Conservation (phyloP, 2,113 vertebrate genomes). For the Corydoras sp. region DNA sequence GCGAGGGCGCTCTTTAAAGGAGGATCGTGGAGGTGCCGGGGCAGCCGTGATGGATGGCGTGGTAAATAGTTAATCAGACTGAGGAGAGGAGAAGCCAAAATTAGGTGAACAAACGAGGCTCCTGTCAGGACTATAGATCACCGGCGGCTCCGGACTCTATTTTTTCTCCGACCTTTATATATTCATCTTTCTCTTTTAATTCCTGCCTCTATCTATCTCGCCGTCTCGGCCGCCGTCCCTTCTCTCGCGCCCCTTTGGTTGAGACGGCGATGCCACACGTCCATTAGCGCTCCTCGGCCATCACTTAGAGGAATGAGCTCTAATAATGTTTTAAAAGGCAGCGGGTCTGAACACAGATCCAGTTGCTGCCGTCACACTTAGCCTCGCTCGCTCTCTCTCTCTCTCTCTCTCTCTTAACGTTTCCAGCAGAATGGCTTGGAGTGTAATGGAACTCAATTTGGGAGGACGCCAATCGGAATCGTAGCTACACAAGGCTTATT, state of each 20-base stretch:
- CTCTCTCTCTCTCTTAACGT: too few species aligned
- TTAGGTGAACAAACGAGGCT: constrained; percentile 64
- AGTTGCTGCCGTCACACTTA: neutral
- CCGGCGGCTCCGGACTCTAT: constrained; percentile 32
- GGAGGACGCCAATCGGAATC: too few species aligned
- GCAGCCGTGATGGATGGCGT: constrained; percentile 63
- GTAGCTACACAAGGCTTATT: too few species aligned
- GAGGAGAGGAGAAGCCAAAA: constrained; percentile 67
- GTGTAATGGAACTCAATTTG: too few species aligned
- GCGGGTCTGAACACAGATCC: constrained; percentile 18
- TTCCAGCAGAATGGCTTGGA: too few species aligned
- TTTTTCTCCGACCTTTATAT: constrained; percentile 29
- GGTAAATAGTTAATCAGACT: constrained; percentile 76
- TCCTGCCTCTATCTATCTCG: constrained; percentile 7
- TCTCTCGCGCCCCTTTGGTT: neutral
- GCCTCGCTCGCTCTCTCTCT: too few species aligned
- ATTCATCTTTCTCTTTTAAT: constrained; percentile 16
- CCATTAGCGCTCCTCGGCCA: constrained; percentile 30
- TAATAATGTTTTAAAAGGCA: constrained; percentile 25
- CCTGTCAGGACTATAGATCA: constrained; percentile 66
- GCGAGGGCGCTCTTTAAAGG: constrained; percentile 29
- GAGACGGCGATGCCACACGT: constrained; percentile 27
- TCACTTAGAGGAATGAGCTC: constrained; percentile 30
- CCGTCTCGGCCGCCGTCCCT: neutral
- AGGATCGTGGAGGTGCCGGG: constrained; percentile 57